phyloP scores from a whole-genome alignment of 2,113 vertebrate genomes.

The Casuarius casuarius region DNA sequence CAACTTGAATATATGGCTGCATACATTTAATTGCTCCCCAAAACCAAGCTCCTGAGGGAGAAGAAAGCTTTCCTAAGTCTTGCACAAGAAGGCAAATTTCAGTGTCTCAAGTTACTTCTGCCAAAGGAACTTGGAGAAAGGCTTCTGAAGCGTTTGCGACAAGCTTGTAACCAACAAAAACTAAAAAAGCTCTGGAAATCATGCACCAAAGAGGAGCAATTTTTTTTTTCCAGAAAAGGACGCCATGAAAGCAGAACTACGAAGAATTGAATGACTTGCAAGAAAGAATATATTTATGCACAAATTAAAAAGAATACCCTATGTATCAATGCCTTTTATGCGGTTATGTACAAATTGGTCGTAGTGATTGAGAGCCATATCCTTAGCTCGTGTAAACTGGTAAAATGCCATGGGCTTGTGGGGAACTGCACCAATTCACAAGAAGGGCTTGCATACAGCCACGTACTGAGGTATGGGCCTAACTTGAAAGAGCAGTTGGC shows the following conservation, averaged over 20 bases:
- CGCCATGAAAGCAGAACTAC: neutral
- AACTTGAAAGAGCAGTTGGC: neutral
- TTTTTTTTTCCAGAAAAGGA: neutral
- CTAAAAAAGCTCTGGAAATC: neutral
- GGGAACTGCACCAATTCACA: neutral
- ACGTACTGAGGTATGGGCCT: neutral
- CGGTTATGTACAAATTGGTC: neutral
- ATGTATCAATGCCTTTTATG: neutral
- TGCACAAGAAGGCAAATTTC: neutral
- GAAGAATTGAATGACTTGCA: neutral
- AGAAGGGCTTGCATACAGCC: neutral
- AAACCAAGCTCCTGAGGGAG: neutral
- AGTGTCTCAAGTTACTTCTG: neutral
- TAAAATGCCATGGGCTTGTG: neutral
- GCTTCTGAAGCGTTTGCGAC: neutral
- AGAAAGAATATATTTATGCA: neutral
- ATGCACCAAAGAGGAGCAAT: neutral
- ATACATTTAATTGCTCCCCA: neutral
- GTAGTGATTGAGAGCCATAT: neutral
- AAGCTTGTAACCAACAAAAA: neutral
- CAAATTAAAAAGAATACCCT: neutral
- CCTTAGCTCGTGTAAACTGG: neutral
- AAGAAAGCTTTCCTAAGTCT: neutral
- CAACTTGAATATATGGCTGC: neutral
- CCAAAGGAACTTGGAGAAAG: neutral